These are phyloP conservation scores for Drosophila cardini DNA, from an alignment of 1,140 invertebrate genomes.

Conservation along the genomic window DNA sequence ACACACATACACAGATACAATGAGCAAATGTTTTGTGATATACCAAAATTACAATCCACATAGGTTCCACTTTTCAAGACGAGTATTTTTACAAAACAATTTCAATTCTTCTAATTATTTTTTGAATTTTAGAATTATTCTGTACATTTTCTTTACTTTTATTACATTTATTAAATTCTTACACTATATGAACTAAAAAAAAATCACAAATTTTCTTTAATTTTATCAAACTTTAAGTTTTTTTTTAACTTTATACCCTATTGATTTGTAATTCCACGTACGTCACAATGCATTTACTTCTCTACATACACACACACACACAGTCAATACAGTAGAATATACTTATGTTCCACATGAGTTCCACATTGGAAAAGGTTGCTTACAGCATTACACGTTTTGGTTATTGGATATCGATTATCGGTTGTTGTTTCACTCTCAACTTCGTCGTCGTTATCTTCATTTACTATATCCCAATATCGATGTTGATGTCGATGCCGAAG, in stretches of 20 bases:
- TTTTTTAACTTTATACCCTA: no score
- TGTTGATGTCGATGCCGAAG: not conserved
- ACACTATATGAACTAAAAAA: no score
- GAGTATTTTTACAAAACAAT: no score
- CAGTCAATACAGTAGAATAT: constrained; percentile 7
- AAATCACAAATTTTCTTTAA: no score
- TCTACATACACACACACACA: constrained; percentile 22
- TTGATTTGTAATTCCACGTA: not conserved
- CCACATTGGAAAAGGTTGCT: constrained; percentile 21
- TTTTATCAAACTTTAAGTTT: no score
- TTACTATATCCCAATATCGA: constrained; percentile 9
- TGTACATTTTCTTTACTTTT: no score
- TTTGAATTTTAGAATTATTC: no score
- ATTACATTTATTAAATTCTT: no score
- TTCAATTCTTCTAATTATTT: no score
- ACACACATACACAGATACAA: constrained; percentile 27
- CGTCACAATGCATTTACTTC: constrained; percentile 19
- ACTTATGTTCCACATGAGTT: constrained; percentile 32
- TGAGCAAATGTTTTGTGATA: constrained; percentile 9
- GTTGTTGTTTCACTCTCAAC: constrained; percentile 12
- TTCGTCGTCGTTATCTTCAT: not conserved
- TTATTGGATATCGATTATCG: constrained; percentile 17
- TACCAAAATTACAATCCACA: not conserved
- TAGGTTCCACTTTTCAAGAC: not conserved
- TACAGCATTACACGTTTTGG: constrained; percentile 2